Evolutionary conservation across 2,888 invertebrate genomes (phyloP), one percentile per base, ranked within the genome.

Genomic region (Temnothorax unifasciatus): DNA sequence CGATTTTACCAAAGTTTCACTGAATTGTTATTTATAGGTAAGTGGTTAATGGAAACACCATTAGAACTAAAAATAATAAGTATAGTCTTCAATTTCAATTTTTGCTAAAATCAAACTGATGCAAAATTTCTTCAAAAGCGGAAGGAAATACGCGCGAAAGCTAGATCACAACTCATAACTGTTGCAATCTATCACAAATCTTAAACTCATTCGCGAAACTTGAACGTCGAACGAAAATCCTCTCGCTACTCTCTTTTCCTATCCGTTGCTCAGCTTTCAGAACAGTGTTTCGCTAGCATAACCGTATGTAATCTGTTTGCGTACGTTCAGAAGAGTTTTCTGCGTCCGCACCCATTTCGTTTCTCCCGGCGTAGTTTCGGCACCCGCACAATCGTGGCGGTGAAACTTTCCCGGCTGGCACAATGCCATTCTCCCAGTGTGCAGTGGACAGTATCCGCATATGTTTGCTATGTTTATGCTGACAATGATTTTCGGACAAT

Each of bases 381-480:
- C 47, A 47, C 47, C 41, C 25, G 29, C 41, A 25, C 57, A 52
- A 75, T 76, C 47, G 75, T 54, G 68, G 13, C 84, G 82, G 50
- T 83, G 89, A 92, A 92, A 91, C 91, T 92, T 91, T 87, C 85
- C 83, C 88, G 84, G 87, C 71, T 88, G 92, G 93, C 92, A 92
- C 88, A 74, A 59, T 82, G 86, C 92, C 92, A 93, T 91, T 73
- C 90, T 90, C 88, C 90, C 88, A 89, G 87, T 90, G 90, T 88
- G 90, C 88, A 89, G 87, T 90, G 90, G 90, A 91, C 90, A 88
- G 90, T 87, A 92, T 90, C 82, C 88, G 86, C 90, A 91, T 89
- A 89, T 88, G 90, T 92, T 93, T 92, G 91, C 91, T 90, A 90
- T 92, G 91, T 92, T 92, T 92, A 90, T 91, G 91, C 86, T 90